A percentile compares a stretch with the other conserved stretches of the same genome.
Evolutionary conservation across 2,888 invertebrate genomes (phyloP).

Genomic region (Drosophila melanosoma): DNA sequence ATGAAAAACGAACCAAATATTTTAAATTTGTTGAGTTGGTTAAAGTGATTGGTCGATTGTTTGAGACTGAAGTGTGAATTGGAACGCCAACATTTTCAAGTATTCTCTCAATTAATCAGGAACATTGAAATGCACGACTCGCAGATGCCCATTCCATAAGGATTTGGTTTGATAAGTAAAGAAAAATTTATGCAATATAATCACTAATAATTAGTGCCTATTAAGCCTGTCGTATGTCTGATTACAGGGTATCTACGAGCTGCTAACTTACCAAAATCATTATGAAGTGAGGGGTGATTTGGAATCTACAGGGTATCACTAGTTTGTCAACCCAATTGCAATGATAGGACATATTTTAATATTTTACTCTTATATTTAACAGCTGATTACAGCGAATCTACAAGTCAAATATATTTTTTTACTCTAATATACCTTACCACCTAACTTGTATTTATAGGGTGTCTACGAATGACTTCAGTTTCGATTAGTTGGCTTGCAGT

Average conservation of each 20-base stretch:
- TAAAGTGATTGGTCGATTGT: background rate
- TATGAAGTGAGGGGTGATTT: background rate
- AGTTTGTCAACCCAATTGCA: background rate
- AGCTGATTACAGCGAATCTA: background rate
- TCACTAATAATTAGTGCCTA: background rate
- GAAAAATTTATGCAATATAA: background rate
- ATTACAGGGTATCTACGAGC: background rate
- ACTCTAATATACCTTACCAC: background rate
- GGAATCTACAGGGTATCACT: background rate
- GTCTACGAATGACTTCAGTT: conserved; percentile 2
- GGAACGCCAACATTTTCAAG: background rate
- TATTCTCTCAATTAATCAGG: background rate
- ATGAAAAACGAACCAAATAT: conserved; percentile 3
- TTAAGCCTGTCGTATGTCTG: background rate
- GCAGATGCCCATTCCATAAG: background rate
- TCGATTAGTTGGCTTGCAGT: conserved; percentile 3
- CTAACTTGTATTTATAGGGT: background rate
- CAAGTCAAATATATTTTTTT: background rate
- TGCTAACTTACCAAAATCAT: background rate
- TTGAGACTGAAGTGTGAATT: conserved; percentile 5
- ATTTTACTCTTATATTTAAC: too few species aligned
- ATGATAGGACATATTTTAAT: too few species aligned
- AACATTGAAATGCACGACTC: background rate
- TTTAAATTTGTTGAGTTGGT: background rate
- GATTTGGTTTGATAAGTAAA: background rate